These are phyloP conservation scores for Penaeus indicus DNA, from an alignment of 1,140 invertebrate genomes.

Conservation along the genomic window DNA sequence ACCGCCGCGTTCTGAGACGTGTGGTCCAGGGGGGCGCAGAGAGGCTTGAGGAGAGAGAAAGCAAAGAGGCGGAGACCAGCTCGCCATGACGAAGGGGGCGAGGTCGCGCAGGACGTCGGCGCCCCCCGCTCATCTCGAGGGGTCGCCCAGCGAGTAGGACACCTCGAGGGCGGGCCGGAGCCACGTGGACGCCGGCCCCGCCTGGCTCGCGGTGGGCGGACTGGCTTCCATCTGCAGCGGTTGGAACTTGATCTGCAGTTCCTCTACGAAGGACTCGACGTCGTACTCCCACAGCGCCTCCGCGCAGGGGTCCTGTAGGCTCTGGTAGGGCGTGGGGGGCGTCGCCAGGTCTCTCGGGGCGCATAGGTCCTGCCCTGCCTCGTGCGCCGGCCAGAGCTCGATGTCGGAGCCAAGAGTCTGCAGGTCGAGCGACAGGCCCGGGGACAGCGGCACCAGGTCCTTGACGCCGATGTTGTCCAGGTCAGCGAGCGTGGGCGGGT, in stretches of 20 bases:
- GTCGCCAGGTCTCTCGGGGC: conserved; percentile 34
- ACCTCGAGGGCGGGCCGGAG: conserved; percentile 47
- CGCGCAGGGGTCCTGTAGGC: neutral
- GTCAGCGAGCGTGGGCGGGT: conserved; percentile 50
- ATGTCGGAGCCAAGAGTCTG: conserved; percentile 41
- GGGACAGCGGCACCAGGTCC: conserved; percentile 51
- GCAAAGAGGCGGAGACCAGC: conserved; percentile 43
- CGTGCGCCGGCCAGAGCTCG: conserved; percentile 19
- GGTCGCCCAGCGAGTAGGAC: conserved; percentile 50
- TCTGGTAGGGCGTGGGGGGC: conserved; percentile 36
- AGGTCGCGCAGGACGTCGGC: neutral
- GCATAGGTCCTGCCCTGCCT: neutral
- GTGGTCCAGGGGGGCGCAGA: neutral
- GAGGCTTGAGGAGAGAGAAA: neutral
- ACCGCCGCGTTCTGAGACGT: neutral
- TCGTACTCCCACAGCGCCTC: conserved; percentile 27
- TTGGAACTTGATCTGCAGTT: conserved; percentile 7
- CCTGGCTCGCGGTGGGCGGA: neutral
- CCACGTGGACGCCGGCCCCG: conserved; percentile 40
- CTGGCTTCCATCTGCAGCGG: neutral
- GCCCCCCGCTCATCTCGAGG: conserved; percentile 43
- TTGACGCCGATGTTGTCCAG: conserved; percentile 54
- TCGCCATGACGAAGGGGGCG: conserved; percentile 4
- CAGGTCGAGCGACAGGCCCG: conserved; percentile 40
- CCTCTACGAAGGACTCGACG: conserved; percentile 33